Conservation (phyloP, 2,113 vertebrate species). For the Passer montanus region DNA sequence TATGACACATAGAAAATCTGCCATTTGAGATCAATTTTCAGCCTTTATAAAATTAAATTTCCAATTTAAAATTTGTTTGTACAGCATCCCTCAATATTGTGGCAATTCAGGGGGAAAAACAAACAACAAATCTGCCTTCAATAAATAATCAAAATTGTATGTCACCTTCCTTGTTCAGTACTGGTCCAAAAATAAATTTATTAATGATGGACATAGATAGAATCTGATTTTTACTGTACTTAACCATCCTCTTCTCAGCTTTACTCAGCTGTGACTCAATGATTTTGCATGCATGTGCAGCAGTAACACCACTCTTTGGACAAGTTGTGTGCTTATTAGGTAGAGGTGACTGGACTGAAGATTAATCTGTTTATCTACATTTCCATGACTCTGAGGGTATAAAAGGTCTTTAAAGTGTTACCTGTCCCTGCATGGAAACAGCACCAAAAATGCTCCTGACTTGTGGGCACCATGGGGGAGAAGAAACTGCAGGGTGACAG, state of each 20-base stretch:
- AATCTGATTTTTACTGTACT: background rate
- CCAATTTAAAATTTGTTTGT: background rate
- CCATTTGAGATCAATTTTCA: background rate
- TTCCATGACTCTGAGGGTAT: background rate
- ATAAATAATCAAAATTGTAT: background rate
- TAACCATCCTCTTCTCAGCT: background rate
- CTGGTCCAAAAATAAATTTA: background rate
- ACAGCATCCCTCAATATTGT: background rate
- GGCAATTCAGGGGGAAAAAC: background rate
- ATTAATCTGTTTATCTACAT: background rate
- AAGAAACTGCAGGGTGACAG: background rate
- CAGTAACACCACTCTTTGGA: background rate
- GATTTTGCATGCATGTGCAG: background rate
- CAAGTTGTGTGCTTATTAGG: background rate
- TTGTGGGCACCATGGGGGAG: background rate
- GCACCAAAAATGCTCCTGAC: accelerated
- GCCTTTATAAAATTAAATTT: background rate
- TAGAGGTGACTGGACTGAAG: background rate
- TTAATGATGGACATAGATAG: accelerated
- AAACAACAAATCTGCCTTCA: background rate
- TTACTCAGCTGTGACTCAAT: background rate
- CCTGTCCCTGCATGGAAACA: background rate
- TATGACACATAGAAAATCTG: background rate
- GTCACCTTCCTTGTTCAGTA: background rate
- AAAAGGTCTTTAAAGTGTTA: background rate